phyloP scores from a whole-genome alignment of 2,113 vertebrate genomes.

The Excalfactoria chinensis region DNA sequence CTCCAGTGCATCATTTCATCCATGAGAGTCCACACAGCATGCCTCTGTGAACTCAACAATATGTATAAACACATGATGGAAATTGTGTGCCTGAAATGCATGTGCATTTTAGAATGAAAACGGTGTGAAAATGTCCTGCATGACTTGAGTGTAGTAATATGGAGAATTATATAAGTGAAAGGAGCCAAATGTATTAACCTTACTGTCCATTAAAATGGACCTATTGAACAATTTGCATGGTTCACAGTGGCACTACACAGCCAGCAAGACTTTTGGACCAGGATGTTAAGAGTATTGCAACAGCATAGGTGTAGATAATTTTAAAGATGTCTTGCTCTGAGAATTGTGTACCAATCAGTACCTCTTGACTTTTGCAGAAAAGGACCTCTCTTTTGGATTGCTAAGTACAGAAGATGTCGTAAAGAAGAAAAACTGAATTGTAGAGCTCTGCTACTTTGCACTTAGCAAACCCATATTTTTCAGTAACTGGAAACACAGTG shows the following conservation, averaged over 20 bases:
- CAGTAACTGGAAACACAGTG: background rate
- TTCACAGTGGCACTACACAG: fast-evolving
- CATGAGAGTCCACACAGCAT: background rate
- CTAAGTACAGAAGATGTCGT: background rate
- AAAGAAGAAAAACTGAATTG: background rate
- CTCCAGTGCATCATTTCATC: background rate
- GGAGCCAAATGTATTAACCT: too few species aligned
- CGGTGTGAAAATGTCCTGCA: too few species aligned
- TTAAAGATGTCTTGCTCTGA: background rate
- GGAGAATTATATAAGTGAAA: too few species aligned
- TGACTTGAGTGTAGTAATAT: too few species aligned
- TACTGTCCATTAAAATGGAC: too few species aligned
- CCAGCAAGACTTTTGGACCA: background rate
- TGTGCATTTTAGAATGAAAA: too few species aligned
- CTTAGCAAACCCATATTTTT: background rate
- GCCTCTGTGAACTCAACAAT: background rate
- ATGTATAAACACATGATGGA: background rate
- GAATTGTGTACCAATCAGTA: background rate
- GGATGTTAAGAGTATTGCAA: background rate
- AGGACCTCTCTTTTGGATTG: background rate
- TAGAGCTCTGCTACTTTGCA: background rate
- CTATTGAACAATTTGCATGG: background rate
- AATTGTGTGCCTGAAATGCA: too few species aligned
- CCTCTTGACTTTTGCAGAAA: background rate
- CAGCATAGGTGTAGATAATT: background rate